phyloP scores from a whole-genome alignment of 1,140 invertebrate species.

The Drosophila novamexicana region DNA sequence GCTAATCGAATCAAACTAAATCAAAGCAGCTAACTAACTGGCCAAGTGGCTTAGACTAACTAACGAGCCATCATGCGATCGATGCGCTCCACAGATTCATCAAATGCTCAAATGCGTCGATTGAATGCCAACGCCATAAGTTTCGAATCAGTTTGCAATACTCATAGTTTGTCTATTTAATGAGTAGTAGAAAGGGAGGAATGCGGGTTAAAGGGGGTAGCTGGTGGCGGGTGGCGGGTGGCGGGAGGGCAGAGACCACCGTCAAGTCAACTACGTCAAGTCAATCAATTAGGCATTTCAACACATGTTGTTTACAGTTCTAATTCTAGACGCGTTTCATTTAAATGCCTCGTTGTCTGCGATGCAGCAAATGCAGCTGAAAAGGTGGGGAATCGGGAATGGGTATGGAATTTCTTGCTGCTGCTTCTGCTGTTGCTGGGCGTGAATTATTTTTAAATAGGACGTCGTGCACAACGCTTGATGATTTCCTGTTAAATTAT shows the following conservation, averaged over 20 bases:
- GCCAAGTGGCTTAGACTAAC: slow-evolving; percentile 25
- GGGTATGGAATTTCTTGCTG: not conserved
- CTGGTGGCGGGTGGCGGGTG: not conserved
- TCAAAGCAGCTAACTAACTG: slow-evolving; percentile 20
- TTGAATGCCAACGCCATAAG: slow-evolving; percentile 74
- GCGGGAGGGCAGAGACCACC: slow-evolving; percentile 24
- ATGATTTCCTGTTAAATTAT: slow-evolving; percentile 79
- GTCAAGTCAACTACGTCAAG: slow-evolving; percentile 53
- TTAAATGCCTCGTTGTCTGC: slow-evolving; percentile 71
- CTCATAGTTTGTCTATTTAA: slow-evolving; percentile 10
- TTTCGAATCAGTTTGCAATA: slow-evolving; percentile 48
- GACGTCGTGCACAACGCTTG: slow-evolving; percentile 40
- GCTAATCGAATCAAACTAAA: slow-evolving; percentile 27
- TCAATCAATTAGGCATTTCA: slow-evolving; percentile 82
- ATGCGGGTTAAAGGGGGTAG: not conserved
- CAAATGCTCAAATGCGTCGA: slow-evolving; percentile 49
- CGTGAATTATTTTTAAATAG: slow-evolving; percentile 70
- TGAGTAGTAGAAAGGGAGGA: not conserved
- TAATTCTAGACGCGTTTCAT: slow-evolving; percentile 71
- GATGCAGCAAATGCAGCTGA: slow-evolving; percentile 11
- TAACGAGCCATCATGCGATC: slow-evolving; percentile 51
- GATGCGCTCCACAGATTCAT: slow-evolving; percentile 45
- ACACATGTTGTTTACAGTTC: slow-evolving; percentile 83
- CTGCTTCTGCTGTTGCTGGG: slow-evolving; percentile 7
- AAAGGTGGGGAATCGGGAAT: not conserved